phyloP scores from a whole-genome alignment of 2,797 vertebrate species.

The Sebastes steindachneri region DNA sequence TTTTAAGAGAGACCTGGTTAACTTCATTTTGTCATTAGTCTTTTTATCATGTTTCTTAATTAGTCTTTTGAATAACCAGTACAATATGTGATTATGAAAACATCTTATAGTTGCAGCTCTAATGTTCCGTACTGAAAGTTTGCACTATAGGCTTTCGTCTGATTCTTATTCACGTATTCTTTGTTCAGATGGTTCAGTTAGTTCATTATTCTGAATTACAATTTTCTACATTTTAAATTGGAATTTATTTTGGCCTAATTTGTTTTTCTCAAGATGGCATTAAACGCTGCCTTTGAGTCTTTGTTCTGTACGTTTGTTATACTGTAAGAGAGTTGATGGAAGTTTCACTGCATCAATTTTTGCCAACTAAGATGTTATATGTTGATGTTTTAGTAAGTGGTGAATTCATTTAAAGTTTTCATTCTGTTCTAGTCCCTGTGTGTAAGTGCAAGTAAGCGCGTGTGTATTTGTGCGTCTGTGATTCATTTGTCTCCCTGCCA shows the following conservation, averaged over 20 bases:
- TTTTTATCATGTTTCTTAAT: not conserved
- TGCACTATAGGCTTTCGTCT: not conserved
- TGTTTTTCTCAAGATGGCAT: not conserved
- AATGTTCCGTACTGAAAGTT: not conserved
- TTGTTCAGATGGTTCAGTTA: not conserved
- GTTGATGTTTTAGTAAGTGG: not conserved
- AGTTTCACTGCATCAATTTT: not conserved
- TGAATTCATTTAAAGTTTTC: not conserved
- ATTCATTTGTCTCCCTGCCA: constrained; percentile 10
- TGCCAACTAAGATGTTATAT: not conserved
- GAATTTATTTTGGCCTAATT: not conserved
- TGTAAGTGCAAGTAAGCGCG: not conserved
- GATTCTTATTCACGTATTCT: not conserved
- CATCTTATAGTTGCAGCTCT: not conserved
- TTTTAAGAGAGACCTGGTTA: not conserved
- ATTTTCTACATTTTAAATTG: not conserved
- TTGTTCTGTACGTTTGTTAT: not conserved
- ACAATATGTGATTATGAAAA: not conserved
- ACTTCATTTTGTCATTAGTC: not conserved
- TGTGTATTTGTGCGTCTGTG: not conserved
- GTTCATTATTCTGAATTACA: not conserved
- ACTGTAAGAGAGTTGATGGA: not conserved
- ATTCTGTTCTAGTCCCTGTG: not conserved
- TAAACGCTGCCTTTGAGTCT: not conserved
- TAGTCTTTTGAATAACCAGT: not conserved